Conservation (phyloP, 2,113 vertebrate species). For the Meleagris gallopavo region DNA sequence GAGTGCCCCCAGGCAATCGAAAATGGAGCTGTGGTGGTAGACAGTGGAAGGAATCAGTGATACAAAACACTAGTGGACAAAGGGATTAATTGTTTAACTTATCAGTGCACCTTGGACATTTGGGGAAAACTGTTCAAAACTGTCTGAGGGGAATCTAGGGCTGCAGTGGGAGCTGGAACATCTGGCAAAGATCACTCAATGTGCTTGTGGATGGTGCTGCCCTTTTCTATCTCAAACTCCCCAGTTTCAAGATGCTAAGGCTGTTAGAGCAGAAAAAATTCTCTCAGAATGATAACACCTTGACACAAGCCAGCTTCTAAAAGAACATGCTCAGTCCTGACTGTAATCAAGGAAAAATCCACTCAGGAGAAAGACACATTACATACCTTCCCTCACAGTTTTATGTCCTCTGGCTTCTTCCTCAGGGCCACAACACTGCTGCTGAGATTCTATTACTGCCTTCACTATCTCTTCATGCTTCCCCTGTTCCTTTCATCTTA, state of each 20-base stretch:
- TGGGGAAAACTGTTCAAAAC: not conserved
- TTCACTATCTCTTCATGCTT: not conserved
- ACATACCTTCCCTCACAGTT: not conserved
- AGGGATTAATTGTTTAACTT: conserved; percentile 4
- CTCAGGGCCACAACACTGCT: not conserved
- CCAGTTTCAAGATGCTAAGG: not conserved
- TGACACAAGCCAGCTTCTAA: not conserved
- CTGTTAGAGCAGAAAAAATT: not conserved
- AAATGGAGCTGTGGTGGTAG: not conserved
- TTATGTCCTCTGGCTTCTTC: not conserved
- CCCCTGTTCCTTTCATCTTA: not conserved
- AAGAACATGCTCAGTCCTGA: not conserved
- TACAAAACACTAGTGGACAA: not conserved
- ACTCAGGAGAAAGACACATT: not conserved
- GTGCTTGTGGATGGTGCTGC: not conserved
- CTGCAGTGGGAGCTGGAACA: not conserved
- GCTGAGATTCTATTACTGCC: not conserved
- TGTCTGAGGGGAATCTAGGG: no score
- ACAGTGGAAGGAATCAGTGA: not conserved
- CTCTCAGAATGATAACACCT: not conserved
- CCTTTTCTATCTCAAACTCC: not conserved
- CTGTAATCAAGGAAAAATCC: not conserved
- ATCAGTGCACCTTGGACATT: not conserved
- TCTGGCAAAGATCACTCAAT: not conserved
- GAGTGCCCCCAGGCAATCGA: not conserved